Evolutionary conservation across 2,797 vertebrate genomes (phyloP).

Genomic region (Loriculus beryllinus): DNA sequence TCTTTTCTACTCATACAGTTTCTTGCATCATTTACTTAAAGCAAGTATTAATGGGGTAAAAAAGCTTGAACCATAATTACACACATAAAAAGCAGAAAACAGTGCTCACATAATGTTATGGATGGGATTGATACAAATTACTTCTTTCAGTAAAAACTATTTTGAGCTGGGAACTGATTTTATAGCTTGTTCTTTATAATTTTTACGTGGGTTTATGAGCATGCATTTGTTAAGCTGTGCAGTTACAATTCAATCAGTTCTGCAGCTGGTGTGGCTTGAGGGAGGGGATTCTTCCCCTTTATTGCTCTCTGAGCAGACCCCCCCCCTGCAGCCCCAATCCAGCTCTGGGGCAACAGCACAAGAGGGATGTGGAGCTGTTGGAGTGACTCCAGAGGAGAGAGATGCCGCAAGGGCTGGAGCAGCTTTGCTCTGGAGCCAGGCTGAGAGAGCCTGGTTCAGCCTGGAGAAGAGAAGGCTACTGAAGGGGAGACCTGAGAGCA

Average conservation of each 20-base stretch:
- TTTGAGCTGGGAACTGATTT: neutral
- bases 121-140: neutral
- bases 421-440: neutral
- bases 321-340: neutral
- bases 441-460: neutral
- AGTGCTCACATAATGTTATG: neutral
- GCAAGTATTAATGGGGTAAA: neutral
- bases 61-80: neutral
- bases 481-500: too few relatives aligned
- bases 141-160: neutral
- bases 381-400: neutral
- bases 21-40: neutral
- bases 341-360: neutral
- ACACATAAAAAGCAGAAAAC: neutral
- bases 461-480: too few relatives aligned
- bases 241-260: neutral
- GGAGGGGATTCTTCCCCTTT: neutral
- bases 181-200: neutral
- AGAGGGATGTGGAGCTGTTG: neutral
- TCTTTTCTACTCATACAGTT: neutral
- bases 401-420: neutral
- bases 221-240: neutral
- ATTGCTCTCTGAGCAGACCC: neutral
- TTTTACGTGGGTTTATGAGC: neutral
- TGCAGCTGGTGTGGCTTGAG: neutral